These are phyloP conservation scores for Phyllotreta striolata DNA, from an alignment of 2,888 invertebrate species.

Conservation along the genomic window DNA sequence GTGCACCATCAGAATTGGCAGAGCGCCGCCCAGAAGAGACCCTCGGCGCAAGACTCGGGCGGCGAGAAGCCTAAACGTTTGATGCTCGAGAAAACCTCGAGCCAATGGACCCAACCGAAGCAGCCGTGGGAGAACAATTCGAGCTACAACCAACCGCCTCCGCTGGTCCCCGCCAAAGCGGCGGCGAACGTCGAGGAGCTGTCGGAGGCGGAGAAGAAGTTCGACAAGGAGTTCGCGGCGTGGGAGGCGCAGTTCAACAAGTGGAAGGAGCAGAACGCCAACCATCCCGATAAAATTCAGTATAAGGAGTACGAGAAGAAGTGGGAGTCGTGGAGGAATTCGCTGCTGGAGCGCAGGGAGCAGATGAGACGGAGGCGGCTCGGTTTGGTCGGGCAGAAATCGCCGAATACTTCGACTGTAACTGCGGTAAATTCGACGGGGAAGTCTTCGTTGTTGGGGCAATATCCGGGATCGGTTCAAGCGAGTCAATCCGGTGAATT, in stretches of 20 bases:
- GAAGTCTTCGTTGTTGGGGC: conserved; percentile 33
- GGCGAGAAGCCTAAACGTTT: conserved; percentile 35
- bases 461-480: conserved; percentile 23
- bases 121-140: conserved; percentile 23
- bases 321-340: conserved; percentile 84
- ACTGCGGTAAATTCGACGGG: neutral
- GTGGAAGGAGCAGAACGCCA: conserved; percentile 90
- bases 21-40: conserved; percentile 36
- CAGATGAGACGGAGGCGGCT: conserved; percentile 77
- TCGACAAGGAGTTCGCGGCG: conserved; percentile 87
- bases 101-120: conserved; percentile 35
- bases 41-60: conserved; percentile 34
- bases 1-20: conserved; percentile 33
- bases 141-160: conserved; percentile 36
- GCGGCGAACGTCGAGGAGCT: conserved; percentile 55
- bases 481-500: conserved; percentile 20
- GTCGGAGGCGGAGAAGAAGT: conserved; percentile 79
- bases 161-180: conserved; percentile 15
- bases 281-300: conserved; percentile 89
- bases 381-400: conserved; percentile 45
- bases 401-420: neutral
- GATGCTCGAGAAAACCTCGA: conserved; percentile 30
- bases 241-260: conserved; percentile 93
- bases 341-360: conserved; percentile 80
- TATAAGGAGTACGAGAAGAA: conserved; percentile 87